These are phyloP conservation scores for Diacarnus erythraeanus DNA, from an alignment of 37 sponge, comb jelly and placozoan species.

Conservation along the genomic window DNA sequence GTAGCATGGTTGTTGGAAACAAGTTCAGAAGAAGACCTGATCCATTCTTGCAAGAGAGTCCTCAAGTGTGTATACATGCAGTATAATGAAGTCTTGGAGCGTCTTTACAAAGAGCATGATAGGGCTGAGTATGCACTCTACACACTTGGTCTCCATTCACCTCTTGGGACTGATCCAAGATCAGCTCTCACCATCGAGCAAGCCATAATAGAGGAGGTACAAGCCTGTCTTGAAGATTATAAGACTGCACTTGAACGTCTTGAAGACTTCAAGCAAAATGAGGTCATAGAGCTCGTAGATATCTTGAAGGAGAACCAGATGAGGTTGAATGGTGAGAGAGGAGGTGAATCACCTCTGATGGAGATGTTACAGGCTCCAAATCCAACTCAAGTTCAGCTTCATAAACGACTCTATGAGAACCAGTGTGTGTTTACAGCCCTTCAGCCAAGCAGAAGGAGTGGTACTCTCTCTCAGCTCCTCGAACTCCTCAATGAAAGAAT, in stretches of 20 bases:
- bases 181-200: conserved; percentile 36
- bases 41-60: conserved; percentile 37
- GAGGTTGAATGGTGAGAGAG: neutral
- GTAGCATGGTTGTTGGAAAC: conserved; percentile 42
- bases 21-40: neutral
- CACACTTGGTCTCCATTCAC: conserved; percentile 52
- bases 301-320: neutral
- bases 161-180: conserved; percentile 38
- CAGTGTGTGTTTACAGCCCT: conserved; percentile 55
- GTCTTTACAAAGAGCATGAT: conserved; percentile 35
- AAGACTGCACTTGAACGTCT: conserved; percentile 41
- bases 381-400: conserved; percentile 57
- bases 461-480: conserved; percentile 34
- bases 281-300: conserved; percentile 11
- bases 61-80: conserved; percentile 79
- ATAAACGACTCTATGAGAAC: conserved; percentile 70
- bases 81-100: conserved; percentile 62
- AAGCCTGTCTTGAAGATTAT: conserved; percentile 56
- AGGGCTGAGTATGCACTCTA: conserved; percentile 42
- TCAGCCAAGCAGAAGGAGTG: conserved; percentile 56
- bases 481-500: conserved; percentile 60
- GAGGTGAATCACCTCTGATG: neutral
- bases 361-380: conserved; percentile 6
- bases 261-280: conserved; percentile 20
- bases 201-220: conserved; percentile 56